These are phyloP conservation scores for Mobula hypostoma DNA, from an alignment of 2,113 vertebrate genomes.

Conservation along the genomic window DNA sequence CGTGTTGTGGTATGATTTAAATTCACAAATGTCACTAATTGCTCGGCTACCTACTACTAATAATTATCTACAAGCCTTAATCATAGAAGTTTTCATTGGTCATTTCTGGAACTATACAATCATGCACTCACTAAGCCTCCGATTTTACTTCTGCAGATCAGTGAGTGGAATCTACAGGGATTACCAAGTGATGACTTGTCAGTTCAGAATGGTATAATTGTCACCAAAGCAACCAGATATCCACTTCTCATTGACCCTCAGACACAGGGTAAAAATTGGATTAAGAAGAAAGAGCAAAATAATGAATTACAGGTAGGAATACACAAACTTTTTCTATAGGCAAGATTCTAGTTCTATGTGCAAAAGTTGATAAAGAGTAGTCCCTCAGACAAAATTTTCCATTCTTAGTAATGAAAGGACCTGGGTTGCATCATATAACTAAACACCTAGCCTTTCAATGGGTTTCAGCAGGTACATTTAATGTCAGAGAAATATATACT, in stretches of 20 bases:
- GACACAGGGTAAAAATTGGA: conserved; percentile 65
- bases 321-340: neutral
- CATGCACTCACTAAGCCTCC: neutral
- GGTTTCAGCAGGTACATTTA: too few species aligned
- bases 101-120: neutral
- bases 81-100: too few species aligned
- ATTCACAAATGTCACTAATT: too few species aligned
- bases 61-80: too few species aligned
- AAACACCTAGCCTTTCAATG: neutral
- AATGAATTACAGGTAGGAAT: conserved; percentile 59
- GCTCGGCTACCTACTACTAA: too few species aligned
- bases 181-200: conserved; percentile 63
- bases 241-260: conserved; percentile 66
- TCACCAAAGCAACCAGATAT: conserved; percentile 63
- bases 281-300: conserved; percentile 62
- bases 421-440: neutral
- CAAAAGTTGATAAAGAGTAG: neutral
- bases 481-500: too few species aligned
- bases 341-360: neutral
- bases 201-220: conserved; percentile 68
- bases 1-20: too few species aligned
- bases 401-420: neutral
- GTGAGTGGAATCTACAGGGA: conserved; percentile 65
- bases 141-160: conserved; percentile 49
- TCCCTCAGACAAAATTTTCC: neutral